phyloP scores from a whole-genome alignment of 2,113 vertebrate genomes.

The Larimichthys crocea region DNA sequence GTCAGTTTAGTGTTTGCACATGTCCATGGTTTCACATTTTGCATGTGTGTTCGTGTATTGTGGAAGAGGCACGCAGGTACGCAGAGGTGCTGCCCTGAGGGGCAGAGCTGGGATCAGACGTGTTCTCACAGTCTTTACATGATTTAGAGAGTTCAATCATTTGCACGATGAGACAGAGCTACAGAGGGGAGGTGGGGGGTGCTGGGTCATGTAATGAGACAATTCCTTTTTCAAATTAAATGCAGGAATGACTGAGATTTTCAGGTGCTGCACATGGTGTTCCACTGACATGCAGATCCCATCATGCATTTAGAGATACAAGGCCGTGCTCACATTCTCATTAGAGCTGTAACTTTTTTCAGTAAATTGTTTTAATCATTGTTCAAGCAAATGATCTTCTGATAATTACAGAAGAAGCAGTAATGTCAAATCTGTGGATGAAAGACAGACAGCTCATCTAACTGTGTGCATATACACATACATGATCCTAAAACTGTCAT shows the following conservation, averaged over 20 bases:
- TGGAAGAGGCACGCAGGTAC: constrained; percentile 2
- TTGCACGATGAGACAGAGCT: constrained; percentile 31
- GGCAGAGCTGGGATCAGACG: constrained; percentile 21
- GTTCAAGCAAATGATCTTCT: no score
- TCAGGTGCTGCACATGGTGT: no score
- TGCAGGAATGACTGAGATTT: not conserved
- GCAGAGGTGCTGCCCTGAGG: not conserved
- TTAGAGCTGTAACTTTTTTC: no score
- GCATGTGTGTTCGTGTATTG: constrained; percentile 49
- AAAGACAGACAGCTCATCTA: no score
- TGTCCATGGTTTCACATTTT: not conserved
- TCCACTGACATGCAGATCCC: no score
- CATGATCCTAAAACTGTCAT: no score
- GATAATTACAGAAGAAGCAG: no score
- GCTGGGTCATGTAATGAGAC: not conserved
- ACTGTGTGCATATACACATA: no score
- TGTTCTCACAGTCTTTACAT: constrained; percentile 37
- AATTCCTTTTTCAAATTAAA: not conserved
- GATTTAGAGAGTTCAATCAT: constrained; percentile 29
- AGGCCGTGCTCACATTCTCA: no score
- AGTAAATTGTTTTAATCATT: no score
- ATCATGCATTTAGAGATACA: no score
- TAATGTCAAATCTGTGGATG: no score
- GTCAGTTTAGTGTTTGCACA: not conserved
- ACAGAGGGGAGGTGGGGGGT: constrained; percentile 6